These are phyloP conservation scores for Bos javanicus DNA, from an alignment of 2,113 vertebrate genomes.

Conservation along the genomic window DNA sequence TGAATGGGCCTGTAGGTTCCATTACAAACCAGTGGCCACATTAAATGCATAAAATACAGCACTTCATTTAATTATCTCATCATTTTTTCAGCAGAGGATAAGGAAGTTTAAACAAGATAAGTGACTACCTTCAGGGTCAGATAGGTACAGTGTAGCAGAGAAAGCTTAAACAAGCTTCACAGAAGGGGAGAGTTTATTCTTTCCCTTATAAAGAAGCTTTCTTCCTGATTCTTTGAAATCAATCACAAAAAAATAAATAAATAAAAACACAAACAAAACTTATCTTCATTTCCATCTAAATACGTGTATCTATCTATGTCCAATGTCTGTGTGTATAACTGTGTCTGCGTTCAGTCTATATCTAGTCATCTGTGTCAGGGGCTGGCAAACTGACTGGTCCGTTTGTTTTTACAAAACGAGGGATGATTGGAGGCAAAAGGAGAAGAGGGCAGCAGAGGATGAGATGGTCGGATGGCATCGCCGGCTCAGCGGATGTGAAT, in stretches of 20 bases:
- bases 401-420: neutral
- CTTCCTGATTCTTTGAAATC: neutral
- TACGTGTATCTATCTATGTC: neutral
- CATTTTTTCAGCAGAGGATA: neutral
- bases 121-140: neutral
- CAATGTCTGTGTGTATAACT: neutral
- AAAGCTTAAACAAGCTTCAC: neutral
- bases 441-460: neutral
- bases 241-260: neutral
- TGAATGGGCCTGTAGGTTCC: neutral
- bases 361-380: neutral
- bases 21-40: neutral
- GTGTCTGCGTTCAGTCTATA: neutral
- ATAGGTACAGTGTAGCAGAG: neutral
- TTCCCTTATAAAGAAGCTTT: neutral
- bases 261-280: neutral
- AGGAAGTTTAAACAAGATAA: neutral
- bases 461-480: neutral
- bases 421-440: neutral
- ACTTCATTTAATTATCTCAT: neutral
- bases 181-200: neutral
- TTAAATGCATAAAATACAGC: neutral
- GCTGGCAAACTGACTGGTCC: neutral
- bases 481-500: rapidly evolving
- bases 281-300: neutral